Evolutionary conservation across 2,113 vertebrate species (phyloP).

Genomic region (Cyprinus carpio): DNA sequence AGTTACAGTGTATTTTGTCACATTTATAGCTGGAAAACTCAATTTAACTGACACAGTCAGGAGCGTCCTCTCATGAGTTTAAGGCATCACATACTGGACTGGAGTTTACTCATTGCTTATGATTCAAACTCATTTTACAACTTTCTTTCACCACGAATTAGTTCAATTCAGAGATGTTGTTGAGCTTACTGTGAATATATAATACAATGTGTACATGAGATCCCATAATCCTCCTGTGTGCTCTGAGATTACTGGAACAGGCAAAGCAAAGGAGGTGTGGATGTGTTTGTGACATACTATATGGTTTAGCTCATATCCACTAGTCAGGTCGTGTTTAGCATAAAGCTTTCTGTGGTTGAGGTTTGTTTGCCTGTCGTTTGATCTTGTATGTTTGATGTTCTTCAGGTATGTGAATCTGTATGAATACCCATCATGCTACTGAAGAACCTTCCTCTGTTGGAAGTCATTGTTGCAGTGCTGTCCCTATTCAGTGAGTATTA

Average conservation of each 20-base stretch:
- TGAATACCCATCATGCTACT: conserved; percentile 73
- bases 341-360: neutral
- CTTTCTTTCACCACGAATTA: neutral
- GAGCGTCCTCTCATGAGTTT: neutral
- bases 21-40: neutral
- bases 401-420: conserved; percentile 56
- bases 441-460: conserved; percentile 57
- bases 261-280: neutral
- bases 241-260: conserved; percentile 8
- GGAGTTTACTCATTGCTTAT: neutral
- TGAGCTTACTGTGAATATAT: neutral
- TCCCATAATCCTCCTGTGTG: neutral
- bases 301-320: neutral
- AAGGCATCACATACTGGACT: neutral
- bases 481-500: conserved; percentile 71
- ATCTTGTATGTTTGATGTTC: conserved; percentile 34
- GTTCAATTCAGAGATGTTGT: neutral
- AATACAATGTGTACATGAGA: neutral
- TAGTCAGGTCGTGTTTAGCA: neutral
- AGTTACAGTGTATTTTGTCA: neutral
- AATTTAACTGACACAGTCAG: neutral
- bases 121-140: neutral
- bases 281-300: conserved; percentile 7
- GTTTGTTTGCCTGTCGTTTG: neutral
- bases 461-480: conserved; percentile 57